Evolutionary conservation across 2,888 invertebrate genomes (phyloP).

Genomic region (Latheticus oryzae): DNA sequence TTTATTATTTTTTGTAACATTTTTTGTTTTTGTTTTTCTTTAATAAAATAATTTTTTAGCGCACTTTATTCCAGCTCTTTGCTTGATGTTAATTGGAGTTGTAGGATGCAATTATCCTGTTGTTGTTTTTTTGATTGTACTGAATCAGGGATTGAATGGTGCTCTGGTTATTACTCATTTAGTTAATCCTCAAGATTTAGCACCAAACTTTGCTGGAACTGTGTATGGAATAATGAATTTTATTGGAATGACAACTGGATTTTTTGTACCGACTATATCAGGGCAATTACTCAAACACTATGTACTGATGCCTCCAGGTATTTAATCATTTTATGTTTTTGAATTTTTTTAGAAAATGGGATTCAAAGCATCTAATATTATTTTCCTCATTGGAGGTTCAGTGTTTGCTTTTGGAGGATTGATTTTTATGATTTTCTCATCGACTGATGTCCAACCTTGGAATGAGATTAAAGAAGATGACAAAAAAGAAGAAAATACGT

Average conservation of each 20-base stretch:
- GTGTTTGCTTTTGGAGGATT: slow-evolving; percentile 58
- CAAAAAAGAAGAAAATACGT: background rate
- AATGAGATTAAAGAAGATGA: slow-evolving; percentile 59
- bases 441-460: slow-evolving; percentile 63
- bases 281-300: background rate
- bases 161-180: slow-evolving; percentile 53
- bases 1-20: slow-evolving; percentile 61
- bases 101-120: slow-evolving; percentile 46
- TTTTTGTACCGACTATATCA: slow-evolving; percentile 40
- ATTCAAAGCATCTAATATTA: too few species aligned
- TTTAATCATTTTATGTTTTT: background rate
- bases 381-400: slow-evolving; percentile 60
- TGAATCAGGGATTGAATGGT: slow-evolving; percentile 54
- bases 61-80: slow-evolving; percentile 69
- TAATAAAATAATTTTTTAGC: slow-evolving; percentile 60
- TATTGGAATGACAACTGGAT: slow-evolving; percentile 54
- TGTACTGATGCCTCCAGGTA: background rate
- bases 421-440: slow-evolving; percentile 62
- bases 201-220: slow-evolving; percentile 56
- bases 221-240: slow-evolving; percentile 56
- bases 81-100: slow-evolving; percentile 58
- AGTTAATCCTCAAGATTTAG: slow-evolving; percentile 55
- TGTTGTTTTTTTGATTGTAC: slow-evolving; percentile 49
- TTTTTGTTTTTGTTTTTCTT: slow-evolving; percentile 70
- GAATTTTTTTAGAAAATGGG: too few species aligned